Evolutionary conservation across 2,113 vertebrate genomes (phyloP), one percentile per base, ranked within the genome.

Genomic region (Rhinoptilus africanus): DNA sequence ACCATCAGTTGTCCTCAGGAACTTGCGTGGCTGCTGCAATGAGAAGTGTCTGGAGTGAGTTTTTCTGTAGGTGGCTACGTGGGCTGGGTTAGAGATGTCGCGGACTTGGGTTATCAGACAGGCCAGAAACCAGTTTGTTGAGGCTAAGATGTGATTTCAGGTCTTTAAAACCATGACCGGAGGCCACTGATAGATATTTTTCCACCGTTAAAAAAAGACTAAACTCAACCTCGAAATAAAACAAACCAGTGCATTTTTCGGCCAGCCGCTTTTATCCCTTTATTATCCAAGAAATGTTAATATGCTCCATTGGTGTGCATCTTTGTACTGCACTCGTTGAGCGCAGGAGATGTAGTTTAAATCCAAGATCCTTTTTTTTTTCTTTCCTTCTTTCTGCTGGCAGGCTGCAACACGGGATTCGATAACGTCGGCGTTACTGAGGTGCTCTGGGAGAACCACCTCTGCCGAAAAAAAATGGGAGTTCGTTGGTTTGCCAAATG

Each of bases 301-400:
- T 34, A 3, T 2, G 0, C 27, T 39, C 9, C 10, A 4, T 6
- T 37, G 51, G 12, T 51, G 32, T 26, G 30, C 13, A 1, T 48
- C 39, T 43, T 15, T 37, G 3, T n/a, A 2, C 22, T n/a, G 4
- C 60, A 21, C 20, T 71, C 10, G 45, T 3, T 26, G 39, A 57
- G 41, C 32, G 37, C 43, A 39, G 35, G 35, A 57, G 11, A 22
- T n/a, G 32, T 14, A 48, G 19, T 71, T 78, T 50, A 26, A 63
- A 87, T 71, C 24, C 50, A 62, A 51, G 4, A 39, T 73, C 13
- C 23, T 37, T 18, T 41, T 3, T 3, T 22, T 12, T 50, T 45
- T n/a, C n/a, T 30, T 54, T 20, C 10, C 12, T 48, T 41, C 10
- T 63, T 43, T 41, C 39, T 67, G 11, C 7, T 54, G 12, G 1